Evolutionary conservation across 2,113 vertebrate genomes (phyloP).

Genomic region (Erythrolamprus reginae): DNA sequence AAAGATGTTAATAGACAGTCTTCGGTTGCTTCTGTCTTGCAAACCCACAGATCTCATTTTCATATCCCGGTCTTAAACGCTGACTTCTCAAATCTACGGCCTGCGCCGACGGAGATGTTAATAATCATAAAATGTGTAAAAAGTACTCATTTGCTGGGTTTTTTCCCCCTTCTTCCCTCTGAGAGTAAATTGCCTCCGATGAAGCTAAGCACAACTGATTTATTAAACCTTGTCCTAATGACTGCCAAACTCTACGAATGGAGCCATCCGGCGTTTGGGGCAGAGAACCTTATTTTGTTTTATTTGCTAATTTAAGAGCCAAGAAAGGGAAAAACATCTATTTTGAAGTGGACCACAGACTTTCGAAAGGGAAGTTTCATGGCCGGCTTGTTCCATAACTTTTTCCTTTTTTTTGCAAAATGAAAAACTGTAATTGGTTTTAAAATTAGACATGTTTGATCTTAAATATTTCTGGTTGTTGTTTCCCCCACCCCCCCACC

Average conservation of each 20-base stretch:
- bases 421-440: not conserved
- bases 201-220: not conserved
- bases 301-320: not conserved
- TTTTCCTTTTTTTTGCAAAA: not conserved
- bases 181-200: not conserved
- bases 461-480: not conserved
- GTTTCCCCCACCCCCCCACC: too few relatives aligned
- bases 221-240: not conserved
- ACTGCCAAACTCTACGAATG: not conserved
- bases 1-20: not conserved
- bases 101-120: not conserved
- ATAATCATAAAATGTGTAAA: slow-evolving; percentile 3
- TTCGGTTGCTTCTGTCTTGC: not conserved
- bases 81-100: not conserved
- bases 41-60: not conserved
- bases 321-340: not conserved
- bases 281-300: not conserved
- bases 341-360: not conserved
- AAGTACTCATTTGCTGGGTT: not conserved
- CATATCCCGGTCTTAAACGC: not conserved
- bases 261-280: not conserved
- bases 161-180: not conserved
- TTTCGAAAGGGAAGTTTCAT: not conserved
- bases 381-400: not conserved
- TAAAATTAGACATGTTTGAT: not conserved